Evolutionary conservation across 2,113 vertebrate genomes (phyloP).

Genomic region (Ifrita kowaldi): DNA sequence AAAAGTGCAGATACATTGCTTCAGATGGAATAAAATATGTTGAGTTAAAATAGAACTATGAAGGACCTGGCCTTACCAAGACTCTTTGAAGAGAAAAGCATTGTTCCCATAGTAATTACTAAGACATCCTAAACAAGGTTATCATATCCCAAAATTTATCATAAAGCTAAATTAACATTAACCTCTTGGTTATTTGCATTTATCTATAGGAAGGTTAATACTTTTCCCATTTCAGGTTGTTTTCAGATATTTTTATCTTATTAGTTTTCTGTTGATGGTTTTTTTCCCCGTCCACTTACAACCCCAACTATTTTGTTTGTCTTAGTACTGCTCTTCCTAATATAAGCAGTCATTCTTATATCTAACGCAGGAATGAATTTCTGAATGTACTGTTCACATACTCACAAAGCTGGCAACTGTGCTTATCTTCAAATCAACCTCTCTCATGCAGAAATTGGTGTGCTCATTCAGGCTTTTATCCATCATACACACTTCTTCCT

Average conservation of each 20-base stretch:
- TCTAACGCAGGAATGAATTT: constrained; percentile 44
- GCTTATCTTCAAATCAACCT: constrained; percentile 36
- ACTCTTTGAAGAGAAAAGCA: neutral
- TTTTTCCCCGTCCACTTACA: neutral
- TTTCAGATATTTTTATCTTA: neutral
- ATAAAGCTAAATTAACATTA: neutral
- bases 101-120: neutral
- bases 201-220: neutral
- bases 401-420: constrained; percentile 27
- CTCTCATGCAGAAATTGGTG: neutral
- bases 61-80: neutral
- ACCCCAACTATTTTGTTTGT: constrained; percentile 47
- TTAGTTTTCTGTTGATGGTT: neutral
- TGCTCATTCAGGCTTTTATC: neutral
- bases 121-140: neutral
- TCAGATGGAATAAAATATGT: neutral
- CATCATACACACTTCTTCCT: neutral
- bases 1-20: neutral
- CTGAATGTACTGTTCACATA: constrained; percentile 39
- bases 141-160: neutral
- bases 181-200: neutral
- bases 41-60: neutral
- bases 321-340: neutral
- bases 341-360: constrained; percentile 18
- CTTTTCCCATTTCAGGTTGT: neutral